Conservation (phyloP, 2,888 invertebrate genomes). For the Drosophila heteroneura region DNA sequence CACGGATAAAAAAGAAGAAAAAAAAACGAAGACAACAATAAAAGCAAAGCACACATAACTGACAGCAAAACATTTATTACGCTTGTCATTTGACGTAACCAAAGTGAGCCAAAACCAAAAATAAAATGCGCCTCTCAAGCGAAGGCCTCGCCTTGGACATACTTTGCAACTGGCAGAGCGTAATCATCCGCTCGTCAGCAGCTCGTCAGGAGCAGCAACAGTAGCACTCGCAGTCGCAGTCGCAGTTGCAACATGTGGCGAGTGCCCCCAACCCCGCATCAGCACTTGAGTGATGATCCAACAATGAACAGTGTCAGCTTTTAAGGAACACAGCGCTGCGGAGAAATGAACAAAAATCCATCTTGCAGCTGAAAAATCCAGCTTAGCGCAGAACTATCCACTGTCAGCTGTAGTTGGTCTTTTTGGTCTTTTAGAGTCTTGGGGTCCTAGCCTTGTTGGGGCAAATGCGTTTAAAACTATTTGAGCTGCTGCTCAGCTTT, state of each 20-base stretch:
- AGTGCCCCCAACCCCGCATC: slow-evolving; percentile 17
- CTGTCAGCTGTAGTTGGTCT: slow-evolving; percentile 49
- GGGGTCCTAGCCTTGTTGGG: slow-evolving; percentile 20
- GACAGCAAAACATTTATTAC: slow-evolving; percentile 82
- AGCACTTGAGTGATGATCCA: slow-evolving; percentile 71
- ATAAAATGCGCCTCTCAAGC: slow-evolving; percentile 52
- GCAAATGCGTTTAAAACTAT: slow-evolving; percentile 73
- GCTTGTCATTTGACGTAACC: slow-evolving; percentile 77
- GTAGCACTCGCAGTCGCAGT: slow-evolving; percentile 13
- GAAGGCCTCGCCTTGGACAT: slow-evolving; percentile 25
- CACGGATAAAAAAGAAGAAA: slow-evolving; percentile 58
- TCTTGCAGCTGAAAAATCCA: slow-evolving; percentile 41
- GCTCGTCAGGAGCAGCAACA: slow-evolving; percentile 60
- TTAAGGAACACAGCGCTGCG: slow-evolving; percentile 33
- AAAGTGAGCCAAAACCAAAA: slow-evolving; percentile 24
- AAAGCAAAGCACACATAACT: slow-evolving; percentile 52
- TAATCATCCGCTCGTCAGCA: slow-evolving; percentile 76
- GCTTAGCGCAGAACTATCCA: slow-evolving; percentile 5
- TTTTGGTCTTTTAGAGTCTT: background rate
- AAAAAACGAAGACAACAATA: slow-evolving; percentile 64
- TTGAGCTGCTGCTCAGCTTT: slow-evolving; percentile 75
- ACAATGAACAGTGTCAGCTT: slow-evolving; percentile 77
- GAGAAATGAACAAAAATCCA: slow-evolving; percentile 39
- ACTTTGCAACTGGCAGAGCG: slow-evolving; percentile 65
- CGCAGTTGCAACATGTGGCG: slow-evolving; percentile 47